Conservation (phyloP, 2,888 invertebrate species). For the Lucinisca nassula region DNA sequence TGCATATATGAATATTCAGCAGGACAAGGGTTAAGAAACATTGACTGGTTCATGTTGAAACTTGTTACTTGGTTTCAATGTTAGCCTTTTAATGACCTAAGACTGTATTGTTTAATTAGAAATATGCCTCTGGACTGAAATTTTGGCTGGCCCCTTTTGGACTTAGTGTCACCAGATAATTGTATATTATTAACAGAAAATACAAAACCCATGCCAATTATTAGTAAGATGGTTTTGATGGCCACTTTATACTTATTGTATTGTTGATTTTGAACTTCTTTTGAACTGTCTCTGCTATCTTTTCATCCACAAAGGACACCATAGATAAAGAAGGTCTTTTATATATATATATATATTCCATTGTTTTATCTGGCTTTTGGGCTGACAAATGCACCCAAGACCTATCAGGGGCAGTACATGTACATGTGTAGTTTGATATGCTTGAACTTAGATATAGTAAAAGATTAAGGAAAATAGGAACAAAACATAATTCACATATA, state of each 20-base stretch:
- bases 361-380: background rate
- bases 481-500: no score
- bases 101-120: no score
- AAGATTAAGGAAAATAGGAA: no score
- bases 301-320: background rate
- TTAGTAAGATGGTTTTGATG: background rate
- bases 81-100: no score
- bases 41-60: no score
- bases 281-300: slow-evolving; percentile 7
- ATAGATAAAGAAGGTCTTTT: background rate
- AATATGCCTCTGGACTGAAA: no score
- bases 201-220: background rate
- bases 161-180: no score
- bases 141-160: no score
- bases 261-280: background rate
- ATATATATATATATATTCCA: background rate
- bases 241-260: background rate
- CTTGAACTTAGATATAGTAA: background rate
- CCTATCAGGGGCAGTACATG: no score
- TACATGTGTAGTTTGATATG: background rate
- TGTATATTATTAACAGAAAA: background rate
- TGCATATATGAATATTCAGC: no score
- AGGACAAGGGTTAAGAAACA: no score
- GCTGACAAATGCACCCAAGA: background rate
- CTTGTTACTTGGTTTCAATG: no score